These are phyloP conservation scores for Brachionus rubens DNA, from an alignment of 1,140 invertebrate genomes.

Conservation along the genomic window DNA sequence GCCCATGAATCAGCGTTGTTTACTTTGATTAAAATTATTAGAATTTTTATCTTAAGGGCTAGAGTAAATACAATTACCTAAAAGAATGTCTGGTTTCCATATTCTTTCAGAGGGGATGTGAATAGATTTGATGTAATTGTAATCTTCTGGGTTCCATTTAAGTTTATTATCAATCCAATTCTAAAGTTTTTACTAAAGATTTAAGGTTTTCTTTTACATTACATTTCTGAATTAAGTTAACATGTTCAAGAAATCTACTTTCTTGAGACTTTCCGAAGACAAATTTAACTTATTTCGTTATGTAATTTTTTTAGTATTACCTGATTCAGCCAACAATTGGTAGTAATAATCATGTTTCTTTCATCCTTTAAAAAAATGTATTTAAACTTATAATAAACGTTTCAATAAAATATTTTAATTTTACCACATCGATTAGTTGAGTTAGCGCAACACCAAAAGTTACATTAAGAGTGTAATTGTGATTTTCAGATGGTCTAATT, in stretches of 20 bases:
- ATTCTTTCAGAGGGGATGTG: constrained; percentile 48
- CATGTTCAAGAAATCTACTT: too few relatives aligned
- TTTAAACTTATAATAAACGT: neutral
- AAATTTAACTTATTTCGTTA: constrained; percentile 67
- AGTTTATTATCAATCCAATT: constrained; percentile 60
- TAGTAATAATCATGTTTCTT: constrained; percentile 98
- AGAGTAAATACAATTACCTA: neutral
- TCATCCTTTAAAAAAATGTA: constrained; percentile 81
- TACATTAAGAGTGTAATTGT: constrained; percentile 70
- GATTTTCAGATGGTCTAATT: constrained; percentile 72
- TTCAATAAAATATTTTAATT: constrained; percentile 48
- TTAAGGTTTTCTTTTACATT: too few relatives aligned
- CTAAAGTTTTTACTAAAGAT: too few relatives aligned
- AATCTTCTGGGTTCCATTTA: constrained; percentile 49
- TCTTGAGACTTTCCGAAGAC: constrained; percentile 48
- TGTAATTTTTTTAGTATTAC: constrained; percentile 64
- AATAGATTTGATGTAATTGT: constrained; percentile 46
- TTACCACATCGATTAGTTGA: constrained; percentile 75
- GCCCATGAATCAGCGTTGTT: constrained; percentile 46
- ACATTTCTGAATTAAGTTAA: too few relatives aligned
- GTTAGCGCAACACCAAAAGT: constrained; percentile 75
- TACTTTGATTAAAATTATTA: neutral
- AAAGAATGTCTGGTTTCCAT: constrained; percentile 49
- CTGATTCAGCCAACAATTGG: constrained; percentile 83
- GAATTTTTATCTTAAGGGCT: constrained; percentile 69